Evolutionary conservation across 2,888 invertebrate genomes (phyloP).

Genomic region (Oscheius sp.): DNA sequence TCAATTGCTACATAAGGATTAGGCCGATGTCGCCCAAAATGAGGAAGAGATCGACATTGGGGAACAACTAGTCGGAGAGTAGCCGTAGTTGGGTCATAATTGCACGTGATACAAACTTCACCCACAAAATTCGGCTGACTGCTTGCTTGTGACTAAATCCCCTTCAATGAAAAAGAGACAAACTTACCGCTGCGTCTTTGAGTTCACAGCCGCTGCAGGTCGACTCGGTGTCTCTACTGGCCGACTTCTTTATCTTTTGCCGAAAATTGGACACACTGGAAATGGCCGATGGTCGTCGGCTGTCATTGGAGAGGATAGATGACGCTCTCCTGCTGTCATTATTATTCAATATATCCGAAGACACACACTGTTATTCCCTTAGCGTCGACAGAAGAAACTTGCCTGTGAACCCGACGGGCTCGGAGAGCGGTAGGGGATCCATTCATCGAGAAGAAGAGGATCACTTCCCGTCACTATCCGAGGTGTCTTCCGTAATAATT

Average conservation of each 20-base stretch:
- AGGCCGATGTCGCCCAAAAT: conserved; percentile 32
- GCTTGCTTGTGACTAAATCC: conserved; percentile 29
- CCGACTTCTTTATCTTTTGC: conserved; percentile 17
- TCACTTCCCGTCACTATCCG: conserved; percentile 4
- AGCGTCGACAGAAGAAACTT: neutral
- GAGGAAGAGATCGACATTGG: conserved; percentile 32
- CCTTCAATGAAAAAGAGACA: neutral
- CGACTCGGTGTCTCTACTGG: conserved; percentile 30
- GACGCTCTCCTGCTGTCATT: conserved; percentile 29
- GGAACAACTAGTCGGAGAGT: conserved; percentile 20
- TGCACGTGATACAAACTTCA: conserved; percentile 19
- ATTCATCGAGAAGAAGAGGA: conserved; percentile 22
- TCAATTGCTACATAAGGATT: conserved; percentile 34
- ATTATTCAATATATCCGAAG: conserved; percentile 27
- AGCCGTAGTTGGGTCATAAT: conserved; percentile 17
- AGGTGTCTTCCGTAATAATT: neutral
- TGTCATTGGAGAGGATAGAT: conserved; percentile 1
- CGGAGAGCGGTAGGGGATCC: conserved; percentile 16
- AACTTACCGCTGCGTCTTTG: conserved; percentile 8
- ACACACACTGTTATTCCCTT: conserved; percentile 7
- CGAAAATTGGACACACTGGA: neutral
- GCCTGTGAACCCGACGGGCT: conserved; percentile 19
- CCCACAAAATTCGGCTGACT: conserved; percentile 31
- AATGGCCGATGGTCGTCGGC: conserved; percentile 21
- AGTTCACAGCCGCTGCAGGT: conserved; percentile 29